Evolutionary conservation across 2,113 vertebrate species (phyloP), one percentile per base, ranked within the genome.

Genomic region (Delphinus delphis): DNA sequence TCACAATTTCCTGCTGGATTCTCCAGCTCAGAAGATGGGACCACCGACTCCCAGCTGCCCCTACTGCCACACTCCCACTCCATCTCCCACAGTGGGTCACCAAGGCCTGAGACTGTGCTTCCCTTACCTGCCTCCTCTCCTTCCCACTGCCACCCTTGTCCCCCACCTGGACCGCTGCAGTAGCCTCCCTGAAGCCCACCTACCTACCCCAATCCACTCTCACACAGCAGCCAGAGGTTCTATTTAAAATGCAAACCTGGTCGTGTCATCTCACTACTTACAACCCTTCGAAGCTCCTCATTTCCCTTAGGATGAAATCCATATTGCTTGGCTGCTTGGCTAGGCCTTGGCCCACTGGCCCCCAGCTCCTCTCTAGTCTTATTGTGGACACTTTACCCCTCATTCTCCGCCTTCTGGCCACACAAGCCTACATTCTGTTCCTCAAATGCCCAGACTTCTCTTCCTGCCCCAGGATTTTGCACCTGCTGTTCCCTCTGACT

Each of bases 31-130:
- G 83, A 58, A 38, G 58, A 36, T 3, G 62, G 47, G 8, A 23
- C 60, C 5, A 4, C 18, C 1, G 10, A 14, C 21, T 63, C 50
- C 50, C 25, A 65, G 41, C 25, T 21, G 11, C 28, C 38, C 77
- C 36, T 9, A 12, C 82, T 31, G 38, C 26, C 70, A 5, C 36
- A 12, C 31, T 18, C 21, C 26, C 36, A 8, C 13, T 18, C 65
- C 5, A 10, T 3, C 26, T 38, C 76, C 44, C 17, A 2, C 23
- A 28, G 0, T 6, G 8, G 44, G 18, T n/a, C 28, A 6, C 74
- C 13, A 12, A n/a, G 36, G 50, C 58, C 80, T 17, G 55, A 85
- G 25, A 63, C 11, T n/a, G 80, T 15, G 47, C 73, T 53, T 47
- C 41, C 44, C 44, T n/a, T 55, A 23, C 3, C 1, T 1, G 17